These are phyloP conservation scores for Lasiurus borealis DNA, from an alignment of 2,113 vertebrate genomes.

Conservation along the genomic window DNA sequence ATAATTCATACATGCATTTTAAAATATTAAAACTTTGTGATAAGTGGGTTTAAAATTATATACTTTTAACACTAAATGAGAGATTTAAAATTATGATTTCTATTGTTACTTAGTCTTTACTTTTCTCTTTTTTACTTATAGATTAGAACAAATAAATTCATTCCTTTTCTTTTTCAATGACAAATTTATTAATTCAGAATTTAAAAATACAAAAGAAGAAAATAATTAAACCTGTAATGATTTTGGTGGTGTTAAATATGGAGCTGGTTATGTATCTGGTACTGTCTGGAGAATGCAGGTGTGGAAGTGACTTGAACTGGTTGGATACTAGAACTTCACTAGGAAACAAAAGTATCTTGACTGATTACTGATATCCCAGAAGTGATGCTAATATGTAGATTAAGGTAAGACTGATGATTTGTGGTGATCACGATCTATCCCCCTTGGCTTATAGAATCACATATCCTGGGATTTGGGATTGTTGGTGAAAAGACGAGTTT, in stretches of 20 bases:
- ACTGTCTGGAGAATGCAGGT: not conserved
- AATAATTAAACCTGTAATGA: not conserved
- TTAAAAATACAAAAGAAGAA: constrained; percentile 9
- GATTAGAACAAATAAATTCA: not conserved
- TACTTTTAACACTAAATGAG: not conserved
- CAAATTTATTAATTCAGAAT: constrained; percentile 8
- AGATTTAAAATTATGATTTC: constrained; percentile 5
- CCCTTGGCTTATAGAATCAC: not conserved
- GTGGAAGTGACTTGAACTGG: not conserved
- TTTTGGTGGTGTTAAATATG: not conserved
- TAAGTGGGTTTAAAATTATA: constrained; percentile 6
- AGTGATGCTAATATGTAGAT: not conserved
- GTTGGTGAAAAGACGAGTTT: not conserved
- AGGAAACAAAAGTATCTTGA: not conserved
- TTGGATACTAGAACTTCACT: not conserved
- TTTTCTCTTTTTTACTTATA: constrained; percentile 39
- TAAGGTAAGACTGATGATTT: not conserved
- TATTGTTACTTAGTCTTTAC: constrained; percentile 24
- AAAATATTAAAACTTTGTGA: constrained; percentile 27
- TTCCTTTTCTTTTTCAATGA: constrained; percentile 13
- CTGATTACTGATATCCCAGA: not conserved
- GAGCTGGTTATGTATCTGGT: not conserved
- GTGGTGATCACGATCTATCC: not conserved
- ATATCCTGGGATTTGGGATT: not conserved
- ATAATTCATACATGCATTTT: not conserved